Conservation (phyloP, 2,797 vertebrate species). For the Varecia variegata region DNA sequence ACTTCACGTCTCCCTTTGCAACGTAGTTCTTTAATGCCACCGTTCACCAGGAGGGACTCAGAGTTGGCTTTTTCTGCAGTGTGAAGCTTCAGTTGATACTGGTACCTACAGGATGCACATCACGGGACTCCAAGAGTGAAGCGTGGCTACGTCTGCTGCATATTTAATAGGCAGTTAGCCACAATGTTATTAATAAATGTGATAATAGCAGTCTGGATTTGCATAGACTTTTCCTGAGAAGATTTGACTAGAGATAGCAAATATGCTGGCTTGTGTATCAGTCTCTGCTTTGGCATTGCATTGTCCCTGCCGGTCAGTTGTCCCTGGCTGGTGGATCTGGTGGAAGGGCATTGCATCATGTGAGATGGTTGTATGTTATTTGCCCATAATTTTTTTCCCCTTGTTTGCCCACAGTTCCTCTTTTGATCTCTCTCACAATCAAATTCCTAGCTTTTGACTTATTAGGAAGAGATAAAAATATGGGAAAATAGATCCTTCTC, state of each 20-base stretch:
- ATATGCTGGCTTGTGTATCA: background rate
- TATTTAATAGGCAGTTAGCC: slow-evolving; percentile 54
- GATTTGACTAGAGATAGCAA: background rate
- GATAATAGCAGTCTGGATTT: slow-evolving; percentile 40
- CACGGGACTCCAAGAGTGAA: background rate
- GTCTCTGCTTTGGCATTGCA: background rate
- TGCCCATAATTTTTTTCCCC: background rate
- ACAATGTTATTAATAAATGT: slow-evolving; percentile 56
- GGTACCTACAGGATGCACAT: background rate
- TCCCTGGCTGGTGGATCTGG: background rate
- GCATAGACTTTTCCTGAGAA: slow-evolving; percentile 57
- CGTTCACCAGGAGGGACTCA: background rate
- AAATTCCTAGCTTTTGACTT: background rate
- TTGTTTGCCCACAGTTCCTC: background rate
- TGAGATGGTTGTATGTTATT: background rate
- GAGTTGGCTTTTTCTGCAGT: background rate
- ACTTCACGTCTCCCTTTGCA: background rate
- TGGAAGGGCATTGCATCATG: background rate
- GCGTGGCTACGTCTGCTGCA: background rate
- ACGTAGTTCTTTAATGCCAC: background rate
- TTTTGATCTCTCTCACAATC: background rate
- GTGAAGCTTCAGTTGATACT: background rate
- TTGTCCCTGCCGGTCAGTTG: background rate
- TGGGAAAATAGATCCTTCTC: background rate
- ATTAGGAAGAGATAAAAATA: background rate